These are phyloP conservation scores for Cinclus cinclus DNA, from an alignment of 2,113 vertebrate species.

Conservation along the genomic window DNA sequence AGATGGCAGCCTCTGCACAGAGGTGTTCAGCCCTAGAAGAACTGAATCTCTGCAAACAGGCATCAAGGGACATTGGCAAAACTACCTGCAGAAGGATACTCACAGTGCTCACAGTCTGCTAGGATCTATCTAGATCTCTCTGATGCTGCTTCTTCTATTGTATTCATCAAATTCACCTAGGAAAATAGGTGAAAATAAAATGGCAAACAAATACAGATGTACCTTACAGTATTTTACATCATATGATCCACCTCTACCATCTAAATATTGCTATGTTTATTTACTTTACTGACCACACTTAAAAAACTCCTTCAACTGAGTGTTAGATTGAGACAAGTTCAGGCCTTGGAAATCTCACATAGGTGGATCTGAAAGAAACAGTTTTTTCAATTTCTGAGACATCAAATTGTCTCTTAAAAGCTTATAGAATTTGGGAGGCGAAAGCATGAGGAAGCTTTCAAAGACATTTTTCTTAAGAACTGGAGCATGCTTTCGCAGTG, in stretches of 20 bases:
- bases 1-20: background rate
- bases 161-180: background rate
- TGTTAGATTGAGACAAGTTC: background rate
- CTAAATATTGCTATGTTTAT: background rate
- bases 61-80: background rate
- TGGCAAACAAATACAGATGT: background rate
- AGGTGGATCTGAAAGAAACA: background rate
- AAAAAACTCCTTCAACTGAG: background rate
- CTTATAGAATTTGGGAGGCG: background rate
- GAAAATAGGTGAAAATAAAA: background rate
- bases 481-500: background rate
- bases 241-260: background rate
- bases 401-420: background rate
- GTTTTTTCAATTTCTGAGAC: background rate
- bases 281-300: background rate
- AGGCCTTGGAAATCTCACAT: background rate
- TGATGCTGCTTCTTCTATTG: background rate
- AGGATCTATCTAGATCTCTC: background rate
- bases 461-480: background rate
- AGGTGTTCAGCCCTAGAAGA: background rate
- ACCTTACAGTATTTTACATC: background rate
- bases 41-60: background rate
- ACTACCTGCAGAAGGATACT: background rate
- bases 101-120: background rate
- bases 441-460: background rate